Evolutionary conservation across 1,140 invertebrate species (phyloP), one percentile per base, ranked within the genome.

Genomic region (Venustaconcha ellipsiformis): DNA sequence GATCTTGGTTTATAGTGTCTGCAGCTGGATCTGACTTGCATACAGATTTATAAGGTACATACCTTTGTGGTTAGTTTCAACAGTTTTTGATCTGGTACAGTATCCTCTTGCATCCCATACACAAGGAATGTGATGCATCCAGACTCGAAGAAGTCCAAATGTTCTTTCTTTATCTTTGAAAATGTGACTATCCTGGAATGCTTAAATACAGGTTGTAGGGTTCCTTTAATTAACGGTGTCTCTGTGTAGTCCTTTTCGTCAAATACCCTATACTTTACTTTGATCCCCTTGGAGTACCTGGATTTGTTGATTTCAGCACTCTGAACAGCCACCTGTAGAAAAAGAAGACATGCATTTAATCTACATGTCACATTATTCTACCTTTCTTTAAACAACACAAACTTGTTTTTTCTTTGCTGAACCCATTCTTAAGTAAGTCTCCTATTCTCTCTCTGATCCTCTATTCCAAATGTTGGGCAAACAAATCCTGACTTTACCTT

Each of bases 51-150:
- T 59, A 30, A 37, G 69, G 67, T 26, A 76, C 82, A 74, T 81
- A 89, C 87, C 83, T 80, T 85, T 26, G 89, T 89, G n/a, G 87
- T 86, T 55, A 89, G 81, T 70, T 89, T 89, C 6, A 80, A 58
- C 2, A 90, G 80, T 65, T 86, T 89, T 37, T 82, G 79, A 73
- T 90, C 86, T 59, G 80, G 79, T 13, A 77, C 58, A 0, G 79
- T 78, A 69, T 91, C 89, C 57, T 89, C 87, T 79, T 91, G 90
- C 13, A 84, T 80, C 4, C 85, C 89, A 78, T 87, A 90, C 5
- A 91, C 76, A 64, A 82, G 71, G 78, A 91, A 89, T 15, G 88
- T 89, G 23, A 91, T 88, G 75, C 82, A 87, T 59, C 87, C 85
- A 57, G 63, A 77, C 57, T 90, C 86, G 78, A 91, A 90, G 74